Evolutionary conservation across 2,888 invertebrate genomes (phyloP).

Genomic region (Hemaris fuciformis): DNA sequence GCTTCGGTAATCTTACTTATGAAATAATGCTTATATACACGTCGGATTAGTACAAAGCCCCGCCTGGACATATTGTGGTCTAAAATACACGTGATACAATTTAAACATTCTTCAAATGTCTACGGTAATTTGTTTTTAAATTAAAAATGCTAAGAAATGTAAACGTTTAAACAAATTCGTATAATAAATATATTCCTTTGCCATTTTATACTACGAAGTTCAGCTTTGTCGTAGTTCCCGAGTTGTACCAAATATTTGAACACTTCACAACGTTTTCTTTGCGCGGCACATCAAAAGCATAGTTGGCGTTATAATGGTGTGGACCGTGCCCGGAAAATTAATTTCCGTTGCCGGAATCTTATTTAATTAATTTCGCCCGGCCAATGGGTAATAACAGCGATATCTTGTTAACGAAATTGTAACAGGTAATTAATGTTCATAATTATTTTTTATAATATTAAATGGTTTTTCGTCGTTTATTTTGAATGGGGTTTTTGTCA

Average conservation of each 20-base stretch:
- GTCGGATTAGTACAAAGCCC: no score
- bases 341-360: neutral
- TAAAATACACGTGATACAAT: no score
- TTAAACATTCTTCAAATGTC: no score
- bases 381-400: neutral
- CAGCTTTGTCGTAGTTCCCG: neutral
- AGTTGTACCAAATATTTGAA: neutral
- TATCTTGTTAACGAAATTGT: neutral
- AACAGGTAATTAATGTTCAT: neutral
- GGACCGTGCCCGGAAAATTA: neutral
- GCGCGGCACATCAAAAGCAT: neutral
- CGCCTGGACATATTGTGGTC: no score
- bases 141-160: no score
- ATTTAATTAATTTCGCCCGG: neutral
- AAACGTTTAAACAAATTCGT: no score
- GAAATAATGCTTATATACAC: no score
- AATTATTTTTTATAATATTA: neutral
- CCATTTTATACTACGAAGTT: neutral
- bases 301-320: neutral
- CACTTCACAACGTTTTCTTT: neutral
- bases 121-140: no score
- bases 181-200: no score
- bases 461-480: neutral
- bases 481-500: neutral
- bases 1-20: no score